Conservation (phyloP, 2,797 vertebrate species). For the Petrocephalus sullivani region DNA sequence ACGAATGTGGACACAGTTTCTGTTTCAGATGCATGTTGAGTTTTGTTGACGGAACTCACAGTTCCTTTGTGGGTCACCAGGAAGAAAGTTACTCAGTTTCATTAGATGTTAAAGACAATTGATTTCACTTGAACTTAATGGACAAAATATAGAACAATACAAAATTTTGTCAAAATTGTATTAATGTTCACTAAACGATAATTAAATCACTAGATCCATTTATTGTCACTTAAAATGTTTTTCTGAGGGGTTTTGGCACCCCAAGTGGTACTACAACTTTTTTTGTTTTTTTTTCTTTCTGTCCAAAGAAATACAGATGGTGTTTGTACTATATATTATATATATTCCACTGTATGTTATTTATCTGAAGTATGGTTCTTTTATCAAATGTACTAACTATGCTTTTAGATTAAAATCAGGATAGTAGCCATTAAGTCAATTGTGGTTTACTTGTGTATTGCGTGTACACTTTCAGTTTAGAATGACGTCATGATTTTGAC, state of each 20-base stretch:
- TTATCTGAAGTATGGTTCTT: conserved; percentile 60
- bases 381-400: conserved; percentile 24
- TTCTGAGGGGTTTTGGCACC: not conserved
- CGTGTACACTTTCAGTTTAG: not conserved
- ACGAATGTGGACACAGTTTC: not conserved
- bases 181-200: conserved; percentile 9
- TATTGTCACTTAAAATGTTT: not conserved
- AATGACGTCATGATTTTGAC: not conserved
- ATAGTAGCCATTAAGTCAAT: conserved; percentile 23
- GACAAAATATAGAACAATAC: not conserved
- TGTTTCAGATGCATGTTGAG: not conserved
- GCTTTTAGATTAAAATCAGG: conserved; percentile 35
- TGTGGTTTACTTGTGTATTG: not conserved
- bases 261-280: not conserved
- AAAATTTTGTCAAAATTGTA: not conserved
- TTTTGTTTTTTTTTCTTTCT: conserved; percentile 32
- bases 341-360: conserved; percentile 58
- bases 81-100: not conserved
- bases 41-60: not conserved
- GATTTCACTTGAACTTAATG: not conserved
- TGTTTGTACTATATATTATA: conserved; percentile 22
- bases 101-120: not conserved
- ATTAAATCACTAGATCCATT: conserved; percentile 9
- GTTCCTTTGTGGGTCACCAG: not conserved
- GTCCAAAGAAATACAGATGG: conserved; percentile 20